Conservation (phyloP, 2,113 vertebrate species). For the Melospiza melodia region DNA sequence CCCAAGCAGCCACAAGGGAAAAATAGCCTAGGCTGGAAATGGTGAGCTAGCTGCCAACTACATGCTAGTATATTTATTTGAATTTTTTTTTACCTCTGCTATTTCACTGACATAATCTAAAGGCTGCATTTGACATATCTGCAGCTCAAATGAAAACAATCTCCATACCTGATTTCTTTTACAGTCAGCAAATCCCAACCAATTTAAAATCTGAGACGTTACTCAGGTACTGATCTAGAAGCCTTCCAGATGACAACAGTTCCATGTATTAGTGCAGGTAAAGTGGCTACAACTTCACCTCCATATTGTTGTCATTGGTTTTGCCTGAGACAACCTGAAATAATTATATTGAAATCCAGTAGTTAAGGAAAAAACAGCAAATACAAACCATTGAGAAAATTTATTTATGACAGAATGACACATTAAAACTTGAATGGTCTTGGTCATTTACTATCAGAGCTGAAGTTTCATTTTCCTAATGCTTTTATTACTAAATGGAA, state of each 20-base stretch:
- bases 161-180: not conserved
- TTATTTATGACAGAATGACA: not conserved
- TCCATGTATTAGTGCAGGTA: not conserved
- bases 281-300: not conserved
- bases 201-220: not conserved
- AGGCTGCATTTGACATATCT: not conserved
- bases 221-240: not conserved
- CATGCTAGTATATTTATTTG: not conserved
- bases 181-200: not conserved
- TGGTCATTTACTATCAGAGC: not conserved
- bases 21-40: not conserved
- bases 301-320: not conserved
- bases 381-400: not conserved
- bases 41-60: not conserved
- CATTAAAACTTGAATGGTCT: not conserved
- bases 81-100: not conserved
- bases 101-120: not conserved
- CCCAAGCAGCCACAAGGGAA: not conserved
- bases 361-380: not conserved
- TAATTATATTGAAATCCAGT: not conserved
- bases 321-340: not conserved
- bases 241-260: not conserved
- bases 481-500: not conserved
- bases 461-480: not conserved
- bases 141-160: not conserved